Evolutionary conservation across 2,888 invertebrate species (phyloP).

Genomic region (Lasiommata megera): DNA sequence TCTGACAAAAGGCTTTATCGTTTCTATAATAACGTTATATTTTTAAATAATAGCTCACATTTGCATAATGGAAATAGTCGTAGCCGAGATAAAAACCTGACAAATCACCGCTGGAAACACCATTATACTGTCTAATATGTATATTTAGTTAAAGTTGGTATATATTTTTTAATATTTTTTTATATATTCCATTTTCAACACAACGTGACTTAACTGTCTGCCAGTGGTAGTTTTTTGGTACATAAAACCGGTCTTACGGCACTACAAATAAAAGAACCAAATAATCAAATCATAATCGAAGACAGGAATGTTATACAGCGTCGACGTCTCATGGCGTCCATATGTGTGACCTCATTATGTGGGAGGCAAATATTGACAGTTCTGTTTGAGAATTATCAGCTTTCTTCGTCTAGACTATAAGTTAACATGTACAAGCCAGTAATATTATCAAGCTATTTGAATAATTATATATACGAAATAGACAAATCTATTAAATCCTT

Average conservation of each 20-base stretch:
- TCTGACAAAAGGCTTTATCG: neutral
- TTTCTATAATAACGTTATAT: no score
- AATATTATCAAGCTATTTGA: neutral
- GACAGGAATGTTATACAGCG: conserved; percentile 14
- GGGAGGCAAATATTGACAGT: conserved; percentile 10
- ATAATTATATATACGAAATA: neutral
- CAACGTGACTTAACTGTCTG: no score
- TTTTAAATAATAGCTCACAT: no score
- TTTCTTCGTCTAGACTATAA: neutral
- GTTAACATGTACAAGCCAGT: neutral
- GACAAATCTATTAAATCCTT: no score
- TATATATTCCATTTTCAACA: no score
- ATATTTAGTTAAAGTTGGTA: no score
- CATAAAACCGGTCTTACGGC: conserved; percentile 6
- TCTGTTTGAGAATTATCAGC: neutral
- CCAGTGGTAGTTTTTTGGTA: neutral
- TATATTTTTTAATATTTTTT: no score
- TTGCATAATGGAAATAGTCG: no score
- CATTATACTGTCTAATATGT: no score
- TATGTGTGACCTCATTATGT: conserved; percentile 20
- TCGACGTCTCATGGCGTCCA: conserved; percentile 9
- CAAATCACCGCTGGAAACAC: no score
- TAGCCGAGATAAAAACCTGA: no score
- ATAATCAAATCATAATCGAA: conserved; percentile 16
- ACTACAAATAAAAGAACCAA: conserved; percentile 11